Base-by-base conservation (phyloP, 2,113 vertebrate species). In the Anoura caudifer region DNA sequence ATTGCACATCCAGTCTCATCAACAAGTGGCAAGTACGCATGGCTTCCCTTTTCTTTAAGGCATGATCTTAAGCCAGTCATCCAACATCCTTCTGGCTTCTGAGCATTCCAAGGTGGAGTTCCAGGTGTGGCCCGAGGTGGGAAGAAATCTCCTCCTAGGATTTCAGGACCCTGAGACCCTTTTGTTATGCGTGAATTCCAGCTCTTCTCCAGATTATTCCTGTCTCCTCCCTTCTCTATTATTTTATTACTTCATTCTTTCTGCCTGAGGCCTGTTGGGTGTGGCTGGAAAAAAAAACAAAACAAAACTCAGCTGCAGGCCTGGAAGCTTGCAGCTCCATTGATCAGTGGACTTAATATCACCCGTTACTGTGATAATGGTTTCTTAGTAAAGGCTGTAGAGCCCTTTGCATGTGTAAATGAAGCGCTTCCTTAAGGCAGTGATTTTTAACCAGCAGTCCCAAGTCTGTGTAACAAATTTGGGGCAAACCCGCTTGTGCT, bases 251-350 rank as follows among this genome's bases (percentile, higher is more conserved):
- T 77, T 92, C 19, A 43, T 50, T 7, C 4, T 63, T 79, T 63
- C 54, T 72, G 63, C 80, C 76, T 38, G 80, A 85, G 72, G 73
- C 85, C 86, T 41, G 54, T 9, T 65, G 86, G 86, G 80, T 73
- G 80, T 86, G 95, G 24, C 91, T 93, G 80, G 26, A 28, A 36
- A 72, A 77, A 70, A 77, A 45, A 73, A 47, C 52, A 36, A 45
- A 79, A 76, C 45, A 76, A 45, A 73, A 38, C 65, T 47, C 36
- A 61, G 33, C 28, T 31, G 41, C 70, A 77, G 65, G 43, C 24
- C 0, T 2, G 17, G 90, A 83, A 59, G 76, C 19, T 38, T 56
- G 28, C 54, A 72, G 63, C 80, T 86, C 56, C 65, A 13, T 80
- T 45, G 13, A 63, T 89, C 63, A 85, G 80, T 63, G 33, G 72